phyloP scores from a whole-genome alignment of 2,113 vertebrate genomes.

The Pipa parva region DNA sequence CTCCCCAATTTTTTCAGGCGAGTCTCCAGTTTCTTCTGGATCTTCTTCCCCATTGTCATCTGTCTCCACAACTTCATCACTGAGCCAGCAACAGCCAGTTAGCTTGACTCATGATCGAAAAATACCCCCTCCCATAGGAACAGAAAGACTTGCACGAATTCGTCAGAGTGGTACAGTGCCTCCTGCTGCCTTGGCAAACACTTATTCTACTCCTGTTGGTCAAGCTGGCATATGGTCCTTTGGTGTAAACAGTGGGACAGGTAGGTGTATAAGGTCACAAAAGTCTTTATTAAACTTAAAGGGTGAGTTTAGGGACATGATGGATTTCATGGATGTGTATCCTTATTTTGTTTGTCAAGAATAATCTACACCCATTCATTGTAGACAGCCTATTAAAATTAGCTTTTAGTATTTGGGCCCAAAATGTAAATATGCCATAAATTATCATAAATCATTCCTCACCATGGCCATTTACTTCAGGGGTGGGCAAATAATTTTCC shows the following conservation, averaged over 20 bases:
- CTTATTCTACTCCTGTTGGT: conserved; percentile 89
- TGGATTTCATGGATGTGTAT: no score
- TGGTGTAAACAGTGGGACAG: conserved; percentile 88
- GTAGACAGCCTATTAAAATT: no score
- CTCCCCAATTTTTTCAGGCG: conserved; percentile 79
- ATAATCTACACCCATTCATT: no score
- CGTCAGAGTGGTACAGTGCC: conserved; percentile 92
- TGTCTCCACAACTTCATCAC: conserved; percentile 72
- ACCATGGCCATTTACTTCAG: no score
- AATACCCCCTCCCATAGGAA: conserved; percentile 94
- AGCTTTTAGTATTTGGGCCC: no score
- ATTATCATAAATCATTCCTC: no score
- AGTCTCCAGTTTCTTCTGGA: conserved; percentile 89
- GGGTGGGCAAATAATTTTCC: no score
- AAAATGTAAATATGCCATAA: no score
- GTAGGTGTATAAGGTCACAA: conserved; percentile 66
- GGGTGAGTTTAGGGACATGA: no score
- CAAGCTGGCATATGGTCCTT: conserved; percentile 98
- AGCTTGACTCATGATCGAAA: conserved; percentile 82
- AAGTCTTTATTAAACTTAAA: no score
- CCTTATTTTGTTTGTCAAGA: no score
- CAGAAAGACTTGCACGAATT: conserved; percentile 88
- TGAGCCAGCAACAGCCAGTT: conserved; percentile 82
- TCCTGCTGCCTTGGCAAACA: conserved; percentile 83
- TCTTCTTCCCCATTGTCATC: conserved; percentile 86